Percentiles rank a stretch among this genome's conserved stretches.
These are phyloP conservation scores for Phragmatobia fuliginosa DNA, from an alignment of 2,888 invertebrate genomes.

Conservation along the genomic window DNA sequence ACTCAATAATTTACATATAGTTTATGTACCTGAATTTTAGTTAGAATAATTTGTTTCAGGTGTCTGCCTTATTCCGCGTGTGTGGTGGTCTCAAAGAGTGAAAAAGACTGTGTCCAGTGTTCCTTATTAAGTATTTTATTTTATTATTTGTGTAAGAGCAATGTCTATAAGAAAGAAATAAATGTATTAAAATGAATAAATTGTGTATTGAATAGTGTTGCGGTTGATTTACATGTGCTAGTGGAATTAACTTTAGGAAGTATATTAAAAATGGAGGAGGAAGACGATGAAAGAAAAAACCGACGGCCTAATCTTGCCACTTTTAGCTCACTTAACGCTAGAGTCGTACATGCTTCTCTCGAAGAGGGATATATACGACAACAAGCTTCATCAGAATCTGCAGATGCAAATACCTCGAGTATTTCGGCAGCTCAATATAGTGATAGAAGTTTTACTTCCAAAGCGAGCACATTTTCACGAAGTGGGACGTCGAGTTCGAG, in stretches of 20 bases:
- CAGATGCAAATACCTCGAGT: conserved; percentile 84
- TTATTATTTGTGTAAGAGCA: conserved; percentile 67
- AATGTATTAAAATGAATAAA: conserved; percentile 72
- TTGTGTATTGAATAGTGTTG: conserved; percentile 77
- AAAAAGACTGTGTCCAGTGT: conserved; percentile 86
- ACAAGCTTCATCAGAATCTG: conserved; percentile 87
- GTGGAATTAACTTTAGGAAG: conserved; percentile 51
- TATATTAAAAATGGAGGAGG: conserved; percentile 76
- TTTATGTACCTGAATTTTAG: conserved; percentile 15
- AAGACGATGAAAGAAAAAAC: conserved; percentile 77
- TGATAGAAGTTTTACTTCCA: conserved; percentile 83
- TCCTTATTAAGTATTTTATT: conserved; percentile 78
- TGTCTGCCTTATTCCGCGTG: conserved; percentile 69
- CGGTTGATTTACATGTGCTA: conserved; percentile 61
- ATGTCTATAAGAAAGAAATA: conserved; percentile 73
- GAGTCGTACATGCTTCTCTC: conserved; percentile 75
- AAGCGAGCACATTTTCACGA: conserved; percentile 83
- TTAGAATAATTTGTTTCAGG: conserved; percentile 78
- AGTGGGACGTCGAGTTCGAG: conserved; percentile 90
- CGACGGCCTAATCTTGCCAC: conserved; percentile 74
- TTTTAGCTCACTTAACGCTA: conserved; percentile 72
- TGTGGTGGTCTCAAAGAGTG: conserved; percentile 81
- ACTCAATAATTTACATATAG: not conserved
- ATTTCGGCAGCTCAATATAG: conserved; percentile 80
- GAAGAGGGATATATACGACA: conserved; percentile 74